Percentiles rank a stretch among this genome's conserved stretches.
These are phyloP conservation scores for Drosophila punjabiensis DNA, from an alignment of 1,140 invertebrate genomes.

Conservation along the genomic window DNA sequence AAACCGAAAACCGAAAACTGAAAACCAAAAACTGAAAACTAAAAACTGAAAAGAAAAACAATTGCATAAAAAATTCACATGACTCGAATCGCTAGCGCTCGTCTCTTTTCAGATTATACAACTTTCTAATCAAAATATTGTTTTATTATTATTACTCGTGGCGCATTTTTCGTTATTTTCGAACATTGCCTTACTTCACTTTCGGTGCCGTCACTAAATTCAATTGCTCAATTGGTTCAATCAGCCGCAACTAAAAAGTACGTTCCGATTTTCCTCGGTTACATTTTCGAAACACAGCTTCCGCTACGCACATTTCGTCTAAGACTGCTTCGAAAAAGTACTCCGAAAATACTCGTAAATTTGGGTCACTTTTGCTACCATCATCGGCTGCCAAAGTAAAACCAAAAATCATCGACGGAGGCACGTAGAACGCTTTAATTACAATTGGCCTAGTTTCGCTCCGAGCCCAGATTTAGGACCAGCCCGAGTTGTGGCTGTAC, in stretches of 20 bases:
- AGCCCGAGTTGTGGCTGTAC: conserved; percentile 18
- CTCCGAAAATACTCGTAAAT: conserved; percentile 17
- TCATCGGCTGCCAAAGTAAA: conserved; percentile 20
- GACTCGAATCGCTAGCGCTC: conserved; percentile 53
- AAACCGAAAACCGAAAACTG: conserved; percentile 36
- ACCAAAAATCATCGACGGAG: conserved; percentile 44
- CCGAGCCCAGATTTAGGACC: conserved; percentile 39
- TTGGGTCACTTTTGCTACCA: conserved; percentile 50
- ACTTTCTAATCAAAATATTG: conserved; percentile 81
- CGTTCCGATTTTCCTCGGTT: conserved; percentile 29
- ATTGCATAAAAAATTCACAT: conserved; percentile 83
- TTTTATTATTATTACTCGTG: conserved; percentile 66
- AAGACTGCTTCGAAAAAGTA: conserved; percentile 1
- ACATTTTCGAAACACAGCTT: conserved; percentile 22
- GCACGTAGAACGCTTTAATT: conserved; percentile 81
- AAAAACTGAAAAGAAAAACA: conserved; percentile 69
- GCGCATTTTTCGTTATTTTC: conserved; percentile 36
- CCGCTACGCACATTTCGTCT: conserved; percentile 43
- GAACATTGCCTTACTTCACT: conserved; percentile 36
- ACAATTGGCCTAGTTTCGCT: conserved; percentile 70
- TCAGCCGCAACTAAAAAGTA: conserved; percentile 38
- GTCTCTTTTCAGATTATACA: conserved; percentile 68
- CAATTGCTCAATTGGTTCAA: conserved; percentile 70
- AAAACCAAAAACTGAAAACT: conserved; percentile 35
- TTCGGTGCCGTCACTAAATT: conserved; percentile 58